Conservation (phyloP, 2,888 invertebrate genomes). For the Temnothorax ravouxi region DNA sequence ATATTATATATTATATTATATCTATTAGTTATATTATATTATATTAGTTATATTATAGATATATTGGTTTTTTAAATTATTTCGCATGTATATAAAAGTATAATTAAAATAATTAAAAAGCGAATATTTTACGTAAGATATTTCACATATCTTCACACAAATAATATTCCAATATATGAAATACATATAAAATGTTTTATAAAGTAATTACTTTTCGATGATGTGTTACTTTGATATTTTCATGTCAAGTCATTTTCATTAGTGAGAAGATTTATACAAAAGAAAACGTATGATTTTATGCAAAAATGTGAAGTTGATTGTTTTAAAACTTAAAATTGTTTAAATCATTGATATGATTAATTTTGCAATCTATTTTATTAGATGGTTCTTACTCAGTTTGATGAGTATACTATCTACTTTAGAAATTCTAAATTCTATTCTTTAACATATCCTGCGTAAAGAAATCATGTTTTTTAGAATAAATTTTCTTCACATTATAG, state of each 20-base stretch:
- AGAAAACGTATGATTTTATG: not conserved
- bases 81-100: not conserved
- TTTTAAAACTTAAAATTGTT: not conserved
- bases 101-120: slow-evolving; percentile 2
- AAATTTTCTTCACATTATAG: not conserved
- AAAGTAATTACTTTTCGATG: slow-evolving; percentile 1
- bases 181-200: not conserved
- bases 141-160: not conserved
- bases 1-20: no score
- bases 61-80: not conserved
- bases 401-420: not conserved
- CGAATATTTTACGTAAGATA: not conserved
- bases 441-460: not conserved
- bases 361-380: not conserved
- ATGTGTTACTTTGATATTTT: not conserved
- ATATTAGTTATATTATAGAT: no score
- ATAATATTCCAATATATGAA: not conserved
- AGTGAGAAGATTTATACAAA: not conserved
- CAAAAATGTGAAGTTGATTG: not conserved
- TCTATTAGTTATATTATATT: no score
- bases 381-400: not conserved
- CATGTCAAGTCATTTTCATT: not conserved
- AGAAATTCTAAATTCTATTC: not conserved
- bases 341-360: not conserved
- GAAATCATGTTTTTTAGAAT: not conserved